phyloP scores from a whole-genome alignment of 2,113 vertebrate species.

The Sigmodon hispidus region DNA sequence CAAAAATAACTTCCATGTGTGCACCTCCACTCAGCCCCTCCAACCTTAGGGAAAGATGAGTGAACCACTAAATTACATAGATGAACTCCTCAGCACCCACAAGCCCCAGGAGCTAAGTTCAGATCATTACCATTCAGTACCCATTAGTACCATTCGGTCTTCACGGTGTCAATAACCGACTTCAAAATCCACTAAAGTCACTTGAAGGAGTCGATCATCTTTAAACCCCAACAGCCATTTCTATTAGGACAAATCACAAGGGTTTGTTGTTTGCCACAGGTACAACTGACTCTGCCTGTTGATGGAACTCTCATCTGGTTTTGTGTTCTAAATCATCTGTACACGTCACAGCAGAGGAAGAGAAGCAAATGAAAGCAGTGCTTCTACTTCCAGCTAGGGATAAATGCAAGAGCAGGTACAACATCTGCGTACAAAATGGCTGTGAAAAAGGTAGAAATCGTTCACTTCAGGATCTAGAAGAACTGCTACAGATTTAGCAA shows the following conservation, averaged over 20 bases:
- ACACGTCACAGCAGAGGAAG: not conserved
- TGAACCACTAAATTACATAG: not conserved
- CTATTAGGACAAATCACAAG: conserved; percentile 32
- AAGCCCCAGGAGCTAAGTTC: not conserved
- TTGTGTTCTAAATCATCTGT: not conserved
- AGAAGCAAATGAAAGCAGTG: conserved; percentile 1
- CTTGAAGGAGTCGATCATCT: conserved; percentile 31
- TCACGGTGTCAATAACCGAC: not conserved
- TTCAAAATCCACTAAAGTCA: conserved; percentile 54
- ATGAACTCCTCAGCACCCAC: not conserved
- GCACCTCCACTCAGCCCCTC: not conserved
- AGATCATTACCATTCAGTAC: no score
- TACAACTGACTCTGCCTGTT: conserved; percentile 12
- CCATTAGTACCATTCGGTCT: not conserved
- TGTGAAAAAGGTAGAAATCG: not conserved
- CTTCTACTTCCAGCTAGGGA: not conserved
- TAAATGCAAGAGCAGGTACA: not conserved
- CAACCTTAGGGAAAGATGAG: not conserved
- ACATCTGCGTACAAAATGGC: not conserved
- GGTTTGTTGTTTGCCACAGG: not conserved
- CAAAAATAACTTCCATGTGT: conserved; percentile 13
- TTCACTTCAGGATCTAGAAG: not conserved
- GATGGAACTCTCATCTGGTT: not conserved
- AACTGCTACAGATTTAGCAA: not conserved
- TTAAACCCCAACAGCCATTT: conserved; percentile 41